These are phyloP conservation scores for Mesorhabditis spiculigera DNA, from an alignment of 2,888 invertebrate species.

Conservation along the genomic window DNA sequence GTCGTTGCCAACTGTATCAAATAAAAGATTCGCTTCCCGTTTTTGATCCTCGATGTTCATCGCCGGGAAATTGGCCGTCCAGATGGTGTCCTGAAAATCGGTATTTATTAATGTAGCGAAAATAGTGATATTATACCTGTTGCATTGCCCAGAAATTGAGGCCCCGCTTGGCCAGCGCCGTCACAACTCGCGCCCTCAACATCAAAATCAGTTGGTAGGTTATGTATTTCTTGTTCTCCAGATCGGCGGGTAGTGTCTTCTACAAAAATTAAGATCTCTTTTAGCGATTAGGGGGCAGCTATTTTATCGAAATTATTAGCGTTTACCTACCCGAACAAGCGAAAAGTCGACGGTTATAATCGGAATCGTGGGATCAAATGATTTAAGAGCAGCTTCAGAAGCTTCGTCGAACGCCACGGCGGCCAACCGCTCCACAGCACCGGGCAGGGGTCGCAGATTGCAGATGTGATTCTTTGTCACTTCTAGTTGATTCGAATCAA, in stretches of 20 bases:
- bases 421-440: conserved; percentile 18
- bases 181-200: conserved; percentile 24
- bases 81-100: conserved; percentile 25
- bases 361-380: neutral
- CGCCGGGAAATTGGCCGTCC: conserved; percentile 32
- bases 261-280: conserved; percentile 8
- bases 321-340: neutral
- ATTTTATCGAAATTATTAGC: too few species aligned
- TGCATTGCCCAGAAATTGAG: conserved; percentile 41
- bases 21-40: conserved; percentile 23
- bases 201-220: conserved; percentile 33
- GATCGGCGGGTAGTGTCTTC: conserved; percentile 15
- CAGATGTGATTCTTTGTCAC: conserved; percentile 36
- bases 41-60: conserved; percentile 29
- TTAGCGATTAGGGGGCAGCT: too few species aligned
- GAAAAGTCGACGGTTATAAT: neutral
- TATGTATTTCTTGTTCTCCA: conserved; percentile 33
- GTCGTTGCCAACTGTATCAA: conserved; percentile 38
- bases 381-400: neutral
- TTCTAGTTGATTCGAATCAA: conserved; percentile 31
- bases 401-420: conserved; percentile 4
- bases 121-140: conserved; percentile 20
- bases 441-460: conserved; percentile 29
- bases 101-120: neutral
- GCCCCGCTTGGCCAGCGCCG: conserved; percentile 21